Base-by-base conservation (phyloP, 2,888 invertebrate species). In the Drosophila paranaensis region DNA sequence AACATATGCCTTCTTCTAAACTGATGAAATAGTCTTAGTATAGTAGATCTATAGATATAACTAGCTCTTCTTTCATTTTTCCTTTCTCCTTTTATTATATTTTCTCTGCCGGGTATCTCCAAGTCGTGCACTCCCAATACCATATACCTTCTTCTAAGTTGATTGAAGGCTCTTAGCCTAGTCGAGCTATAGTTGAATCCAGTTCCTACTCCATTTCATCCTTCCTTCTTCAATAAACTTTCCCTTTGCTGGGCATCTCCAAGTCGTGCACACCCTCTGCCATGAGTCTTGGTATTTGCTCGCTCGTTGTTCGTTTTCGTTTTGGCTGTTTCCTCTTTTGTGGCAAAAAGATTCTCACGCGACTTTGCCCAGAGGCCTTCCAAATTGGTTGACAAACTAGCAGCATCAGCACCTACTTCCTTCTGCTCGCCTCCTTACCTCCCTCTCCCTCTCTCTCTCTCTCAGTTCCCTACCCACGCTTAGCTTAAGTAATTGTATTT, bases 371-470 rank as follows among this genome's bases (percentile, higher is more conserved):
- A 64, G 66, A 56, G 81, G 74, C 74, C 61, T 74, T 76, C 76
- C 74, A 80, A 84, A 86, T 86, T 86, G 84, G 84, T 85, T 85
- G 84, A 85, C 84, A 85, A 85, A 85, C 79, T 84, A 79, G 82
- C 77, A 77, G 81, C 68, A 71, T 78, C 81, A 57, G 82, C 81
- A 77, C 77, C 74, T 77, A 58, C 67, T 64, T 60, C 51, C 43
- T 65, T 27, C 57, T 3, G 10, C 16, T 4, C 3, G 50, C 30
- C 13, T 9, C 2, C 11, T 10, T 14, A 5, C n/a, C 13, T 0
- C 33, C 14, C n/a, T 27, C 14, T 30, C n/a, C 3, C 27, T 6
- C 27, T 27, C 6, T 6, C 27, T 5, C 27, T 6, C 27, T 16
- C 40, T 20, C 20, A 2, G 20, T 20, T 20, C 20, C 20, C 20